Conservation (phyloP, 2,888 invertebrate genomes). For the Sinelater perroti region DNA sequence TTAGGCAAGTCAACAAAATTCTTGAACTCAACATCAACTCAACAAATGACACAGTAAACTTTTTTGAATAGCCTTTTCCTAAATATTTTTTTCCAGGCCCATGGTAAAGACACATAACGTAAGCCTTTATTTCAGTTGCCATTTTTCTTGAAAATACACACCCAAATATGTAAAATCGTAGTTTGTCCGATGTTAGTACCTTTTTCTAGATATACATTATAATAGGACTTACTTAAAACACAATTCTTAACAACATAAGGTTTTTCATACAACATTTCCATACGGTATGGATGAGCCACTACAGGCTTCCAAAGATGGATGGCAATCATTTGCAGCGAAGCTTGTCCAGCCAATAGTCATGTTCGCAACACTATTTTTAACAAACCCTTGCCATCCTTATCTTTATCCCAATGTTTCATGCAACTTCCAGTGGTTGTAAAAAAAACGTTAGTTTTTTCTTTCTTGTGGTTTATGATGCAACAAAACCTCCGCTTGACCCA, state of each 20-base stretch:
- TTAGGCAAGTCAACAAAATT: constrained; percentile 99
- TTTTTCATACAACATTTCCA: constrained; percentile 99
- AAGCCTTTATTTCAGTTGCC: constrained; percentile 89
- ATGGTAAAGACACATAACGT: constrained; percentile 99
- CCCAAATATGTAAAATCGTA: constrained; percentile 99
- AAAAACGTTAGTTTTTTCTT: no score
- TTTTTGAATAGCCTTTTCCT: constrained; percentile 99
- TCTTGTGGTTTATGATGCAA: constrained; percentile 67
- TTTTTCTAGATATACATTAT: constrained; percentile 99
- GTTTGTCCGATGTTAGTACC: constrained; percentile 99
- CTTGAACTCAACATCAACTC: constrained; percentile 99
- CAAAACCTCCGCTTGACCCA: constrained; percentile 94
- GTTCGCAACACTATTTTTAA: constrained; percentile 98
- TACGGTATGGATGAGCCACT: constrained; percentile 98
- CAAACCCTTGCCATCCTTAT: constrained; percentile 94
- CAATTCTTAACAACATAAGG: constrained; percentile 85
- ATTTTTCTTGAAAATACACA: constrained; percentile 98
- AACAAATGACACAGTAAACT: constrained; percentile 99
- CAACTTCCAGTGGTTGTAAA: no score
- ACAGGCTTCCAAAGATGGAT: constrained; percentile 99
- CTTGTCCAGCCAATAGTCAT: constrained; percentile 99
- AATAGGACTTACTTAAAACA: constrained; percentile 93
- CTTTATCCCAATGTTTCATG: constrained; percentile 94
- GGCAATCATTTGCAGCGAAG: constrained; percentile 99
- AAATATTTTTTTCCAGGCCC: constrained; percentile 99